Evolutionary conservation across 2,113 vertebrate genomes (phyloP).

Genomic region (Girardinichthys multiradiatus): DNA sequence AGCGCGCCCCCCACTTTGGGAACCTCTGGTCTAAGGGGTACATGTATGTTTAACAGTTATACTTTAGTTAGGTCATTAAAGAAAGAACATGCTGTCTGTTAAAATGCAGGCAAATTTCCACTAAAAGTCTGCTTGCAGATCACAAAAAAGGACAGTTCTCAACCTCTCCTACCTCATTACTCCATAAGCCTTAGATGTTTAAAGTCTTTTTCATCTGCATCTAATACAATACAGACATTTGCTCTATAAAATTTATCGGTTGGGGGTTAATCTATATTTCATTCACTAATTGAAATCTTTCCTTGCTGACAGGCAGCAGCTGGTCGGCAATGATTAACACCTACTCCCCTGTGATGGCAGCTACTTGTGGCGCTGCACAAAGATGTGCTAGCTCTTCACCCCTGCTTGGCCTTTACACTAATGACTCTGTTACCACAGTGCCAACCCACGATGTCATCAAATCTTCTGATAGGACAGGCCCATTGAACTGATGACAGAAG

Average conservation of each 20-base stretch:
- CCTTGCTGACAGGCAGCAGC: neutral
- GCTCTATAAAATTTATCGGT: neutral
- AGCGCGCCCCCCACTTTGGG: too few relatives aligned
- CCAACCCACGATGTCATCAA: too few relatives aligned
- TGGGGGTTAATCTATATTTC: constrained; percentile 1
- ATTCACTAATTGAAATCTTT: neutral
- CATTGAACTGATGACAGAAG: too few relatives aligned
- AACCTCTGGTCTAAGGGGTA: too few relatives aligned
- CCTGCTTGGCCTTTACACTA: neutral
- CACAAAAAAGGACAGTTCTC: neutral
- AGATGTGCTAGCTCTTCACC: neutral
- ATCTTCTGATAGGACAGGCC: too few relatives aligned
- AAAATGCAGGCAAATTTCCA: neutral
- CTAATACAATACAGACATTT: neutral
- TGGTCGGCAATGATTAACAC: neutral
- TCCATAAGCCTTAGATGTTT: neutral
- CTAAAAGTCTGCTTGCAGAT: neutral
- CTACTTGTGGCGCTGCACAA: neutral
- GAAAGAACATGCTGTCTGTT: neutral
- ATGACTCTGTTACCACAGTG: neutral
- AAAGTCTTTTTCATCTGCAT: neutral
- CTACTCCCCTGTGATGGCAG: neutral
- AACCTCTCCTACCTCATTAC: neutral
- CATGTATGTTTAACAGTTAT: neutral
- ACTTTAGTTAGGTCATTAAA: neutral